Percentiles rank a stretch among this genome's conserved stretches.
Conservation (phyloP, 2,797 vertebrate genomes). For the Chelon labrosus region DNA sequence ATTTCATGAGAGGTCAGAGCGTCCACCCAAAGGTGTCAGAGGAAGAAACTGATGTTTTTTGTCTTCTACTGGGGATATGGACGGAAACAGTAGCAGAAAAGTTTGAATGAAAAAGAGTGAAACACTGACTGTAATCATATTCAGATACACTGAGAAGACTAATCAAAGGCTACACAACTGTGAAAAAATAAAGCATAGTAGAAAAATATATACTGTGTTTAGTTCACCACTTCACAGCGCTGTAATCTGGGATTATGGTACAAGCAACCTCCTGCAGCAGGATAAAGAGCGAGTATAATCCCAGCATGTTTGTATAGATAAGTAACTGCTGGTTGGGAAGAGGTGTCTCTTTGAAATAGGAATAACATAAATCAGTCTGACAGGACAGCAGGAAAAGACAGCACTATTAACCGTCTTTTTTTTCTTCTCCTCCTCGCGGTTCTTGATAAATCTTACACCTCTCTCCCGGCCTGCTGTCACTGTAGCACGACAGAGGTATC, state of each 20-base stretch:
- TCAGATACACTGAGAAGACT: neutral
- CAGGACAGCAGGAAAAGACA: slow-evolving; percentile 25
- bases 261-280: slow-evolving; percentile 35
- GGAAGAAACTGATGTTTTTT: neutral
- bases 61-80: neutral
- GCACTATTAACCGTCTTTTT: neutral
- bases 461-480: slow-evolving; percentile 17
- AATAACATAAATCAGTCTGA: slow-evolving; percentile 9
- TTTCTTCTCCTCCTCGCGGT: neutral
- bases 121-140: too few relatives aligned
- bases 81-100: too few relatives aligned
- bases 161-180: neutral
- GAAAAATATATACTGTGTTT: neutral
- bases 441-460: slow-evolving; percentile 18
- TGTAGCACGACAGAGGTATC: neutral
- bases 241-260: slow-evolving; percentile 81
- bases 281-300: slow-evolving; percentile 65
- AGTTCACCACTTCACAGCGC: slow-evolving; percentile 17
- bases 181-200: neutral
- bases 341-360: slow-evolving; percentile 24
- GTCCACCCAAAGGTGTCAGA: neutral
- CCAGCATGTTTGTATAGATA: slow-evolving; percentile 33
- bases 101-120: too few relatives aligned
- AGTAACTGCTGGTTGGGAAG: slow-evolving; percentile 15
- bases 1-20: neutral